phyloP scores from a whole-genome alignment of 2,888 invertebrate species.

The Thera obeliscata region DNA sequence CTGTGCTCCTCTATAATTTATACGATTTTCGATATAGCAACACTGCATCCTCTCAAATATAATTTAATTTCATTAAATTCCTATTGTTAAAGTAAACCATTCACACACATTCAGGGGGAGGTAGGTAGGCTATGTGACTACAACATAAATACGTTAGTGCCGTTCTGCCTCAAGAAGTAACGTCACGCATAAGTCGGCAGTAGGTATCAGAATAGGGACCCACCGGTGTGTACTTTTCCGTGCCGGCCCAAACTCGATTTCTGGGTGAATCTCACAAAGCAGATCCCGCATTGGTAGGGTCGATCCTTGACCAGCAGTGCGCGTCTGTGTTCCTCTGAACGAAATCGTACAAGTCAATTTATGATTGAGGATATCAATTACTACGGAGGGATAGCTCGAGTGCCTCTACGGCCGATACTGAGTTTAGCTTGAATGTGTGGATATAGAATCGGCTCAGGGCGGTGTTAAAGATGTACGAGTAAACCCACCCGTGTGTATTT shows the following conservation, averaged over 20 bases:
- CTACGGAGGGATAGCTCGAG: slow-evolving; percentile 51
- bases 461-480: slow-evolving; percentile 51
- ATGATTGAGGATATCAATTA: slow-evolving; percentile 43
- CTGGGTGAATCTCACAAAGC: slow-evolving; percentile 87
- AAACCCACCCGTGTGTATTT: slow-evolving; percentile 87
- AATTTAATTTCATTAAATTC: slow-evolving; percentile 58
- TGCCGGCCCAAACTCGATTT: slow-evolving; percentile 88
- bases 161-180: slow-evolving; percentile 74
- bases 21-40: slow-evolving; percentile 82
- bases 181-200: slow-evolving; percentile 69
- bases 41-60: slow-evolving; percentile 71
- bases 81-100: slow-evolving; percentile 67
- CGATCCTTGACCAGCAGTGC: slow-evolving; percentile 79
- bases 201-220: slow-evolving; percentile 61
- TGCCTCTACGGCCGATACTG: slow-evolving; percentile 32
- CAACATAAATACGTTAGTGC: slow-evolving; percentile 58
- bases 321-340: slow-evolving; percentile 79
- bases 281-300: slow-evolving; percentile 87
- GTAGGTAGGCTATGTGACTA: slow-evolving; percentile 69
- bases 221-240: slow-evolving; percentile 87
- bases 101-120: slow-evolving; percentile 82
- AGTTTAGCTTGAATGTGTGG: slow-evolving; percentile 43
- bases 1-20: slow-evolving; percentile 85
- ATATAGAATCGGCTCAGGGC: slow-evolving; percentile 57
- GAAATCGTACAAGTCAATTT: slow-evolving; percentile 69